Percentiles rank a stretch among this genome's conserved stretches.
Evolutionary conservation across 2,797 vertebrate species (phyloP).

Genomic region (Nothura maculosa): DNA sequence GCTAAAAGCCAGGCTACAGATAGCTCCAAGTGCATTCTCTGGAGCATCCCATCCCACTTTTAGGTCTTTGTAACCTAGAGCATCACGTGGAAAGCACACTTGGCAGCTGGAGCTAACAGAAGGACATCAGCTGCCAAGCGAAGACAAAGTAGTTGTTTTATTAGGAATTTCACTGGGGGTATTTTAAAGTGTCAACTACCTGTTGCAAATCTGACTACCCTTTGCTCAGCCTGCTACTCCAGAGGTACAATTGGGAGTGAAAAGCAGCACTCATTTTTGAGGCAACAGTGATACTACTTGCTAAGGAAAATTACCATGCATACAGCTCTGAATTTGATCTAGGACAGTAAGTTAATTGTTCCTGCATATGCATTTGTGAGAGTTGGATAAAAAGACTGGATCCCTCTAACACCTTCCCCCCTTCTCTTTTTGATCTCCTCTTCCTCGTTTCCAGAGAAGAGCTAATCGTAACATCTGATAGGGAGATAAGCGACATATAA

Average conservation of each 20-base stretch:
- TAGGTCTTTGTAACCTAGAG: neutral
- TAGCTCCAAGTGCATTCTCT: neutral
- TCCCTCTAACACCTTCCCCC: neutral
- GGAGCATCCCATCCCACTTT: neutral
- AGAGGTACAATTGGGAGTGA: neutral
- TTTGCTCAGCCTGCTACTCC: neutral
- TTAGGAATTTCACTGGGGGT: neutral
- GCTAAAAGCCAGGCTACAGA: neutral
- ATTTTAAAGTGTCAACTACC: neutral
- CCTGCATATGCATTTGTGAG: neutral
- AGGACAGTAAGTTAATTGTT: neutral
- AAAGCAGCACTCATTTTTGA: neutral
- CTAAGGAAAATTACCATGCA: neutral
- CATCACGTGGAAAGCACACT: neutral
- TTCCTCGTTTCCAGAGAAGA: rapidly evolving
- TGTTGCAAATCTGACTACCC: neutral
- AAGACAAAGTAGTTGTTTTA: neutral
- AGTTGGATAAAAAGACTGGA: neutral
- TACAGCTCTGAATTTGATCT: neutral
- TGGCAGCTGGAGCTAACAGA: neutral
- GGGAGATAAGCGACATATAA: neutral
- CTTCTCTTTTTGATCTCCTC: neutral
- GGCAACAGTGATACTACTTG: neutral
- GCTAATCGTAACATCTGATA: neutral
- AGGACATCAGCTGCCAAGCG: neutral